phyloP scores from a whole-genome alignment of 2,113 vertebrate genomes.

The Crypturellus undulatus region DNA sequence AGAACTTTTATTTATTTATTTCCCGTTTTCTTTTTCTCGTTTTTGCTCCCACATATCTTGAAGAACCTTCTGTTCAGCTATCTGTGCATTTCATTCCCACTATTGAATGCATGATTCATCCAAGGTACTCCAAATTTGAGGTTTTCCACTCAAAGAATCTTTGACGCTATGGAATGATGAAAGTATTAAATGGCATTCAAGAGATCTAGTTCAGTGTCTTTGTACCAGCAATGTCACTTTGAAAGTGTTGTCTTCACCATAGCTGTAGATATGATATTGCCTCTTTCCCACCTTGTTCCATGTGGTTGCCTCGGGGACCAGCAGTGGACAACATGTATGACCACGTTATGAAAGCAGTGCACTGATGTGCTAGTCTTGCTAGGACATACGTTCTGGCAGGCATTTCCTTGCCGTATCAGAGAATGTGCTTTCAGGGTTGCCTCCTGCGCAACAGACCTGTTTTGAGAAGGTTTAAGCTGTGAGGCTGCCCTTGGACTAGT shows the following conservation, averaged over 20 bases:
- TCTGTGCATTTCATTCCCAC: background rate
- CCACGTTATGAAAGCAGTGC: fast-evolving
- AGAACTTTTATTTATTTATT: background rate
- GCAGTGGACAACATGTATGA: background rate
- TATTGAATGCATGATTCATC: background rate
- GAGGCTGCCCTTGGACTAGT: background rate
- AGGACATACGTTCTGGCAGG: background rate
- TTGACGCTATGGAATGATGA: background rate
- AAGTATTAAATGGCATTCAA: background rate
- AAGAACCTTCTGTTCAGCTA: slow-evolving; percentile 1
- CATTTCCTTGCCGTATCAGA: background rate
- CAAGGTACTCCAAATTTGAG: background rate
- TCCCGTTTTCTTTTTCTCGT: background rate
- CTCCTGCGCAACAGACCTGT: background rate
- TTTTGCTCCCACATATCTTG: background rate
- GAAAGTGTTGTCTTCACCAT: background rate
- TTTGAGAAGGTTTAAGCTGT: slow-evolving; percentile 28
- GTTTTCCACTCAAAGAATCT: background rate
- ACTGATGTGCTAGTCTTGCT: background rate
- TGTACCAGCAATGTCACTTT: background rate
- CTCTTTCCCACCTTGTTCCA: background rate
- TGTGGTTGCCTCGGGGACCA: background rate
- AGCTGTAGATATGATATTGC: background rate
- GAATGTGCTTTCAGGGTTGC: background rate
- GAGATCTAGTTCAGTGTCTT: background rate